phyloP scores from a whole-genome alignment of 2,888 invertebrate species.

The Colletes collaris region DNA sequence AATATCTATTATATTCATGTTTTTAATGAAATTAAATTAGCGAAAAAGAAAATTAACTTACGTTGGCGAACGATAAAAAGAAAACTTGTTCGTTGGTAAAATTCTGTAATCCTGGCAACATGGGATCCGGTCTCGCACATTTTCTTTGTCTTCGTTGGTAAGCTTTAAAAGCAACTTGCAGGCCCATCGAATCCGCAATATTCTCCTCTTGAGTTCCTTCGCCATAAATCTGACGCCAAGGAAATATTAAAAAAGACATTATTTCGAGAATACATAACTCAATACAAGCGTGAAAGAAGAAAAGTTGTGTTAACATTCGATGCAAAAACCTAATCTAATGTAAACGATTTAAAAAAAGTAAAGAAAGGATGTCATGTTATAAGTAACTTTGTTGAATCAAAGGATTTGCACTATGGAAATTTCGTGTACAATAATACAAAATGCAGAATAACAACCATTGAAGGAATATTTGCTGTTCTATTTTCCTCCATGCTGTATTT shows the following conservation, averaged over 20 bases:
- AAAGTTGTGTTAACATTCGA: too few relatives aligned
- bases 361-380: too few relatives aligned
- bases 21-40: constrained; percentile 61
- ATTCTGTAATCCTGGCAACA: constrained; percentile 77
- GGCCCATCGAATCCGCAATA: constrained; percentile 93
- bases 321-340: too few relatives aligned
- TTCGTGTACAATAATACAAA: neutral
- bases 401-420: too few relatives aligned
- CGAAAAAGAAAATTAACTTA: constrained; percentile 58
- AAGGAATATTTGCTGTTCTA: constrained; percentile 3
- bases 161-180: constrained; percentile 89
- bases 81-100: constrained; percentile 80
- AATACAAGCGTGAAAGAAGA: too few relatives aligned
- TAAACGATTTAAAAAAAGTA: too few relatives aligned
- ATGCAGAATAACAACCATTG: constrained; percentile 12
- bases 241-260: too few relatives aligned
- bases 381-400: too few relatives aligned
- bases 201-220: constrained; percentile 91
- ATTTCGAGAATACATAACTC: too few relatives aligned
- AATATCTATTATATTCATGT: too few relatives aligned
- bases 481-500: constrained; percentile 31
- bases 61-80: constrained; percentile 80
- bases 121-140: constrained; percentile 20
- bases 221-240: constrained; percentile 84
- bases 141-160: constrained; percentile 80